These are phyloP conservation scores for Cyprinus carpio DNA, from an alignment of 2,113 vertebrate species.

Conservation along the genomic window DNA sequence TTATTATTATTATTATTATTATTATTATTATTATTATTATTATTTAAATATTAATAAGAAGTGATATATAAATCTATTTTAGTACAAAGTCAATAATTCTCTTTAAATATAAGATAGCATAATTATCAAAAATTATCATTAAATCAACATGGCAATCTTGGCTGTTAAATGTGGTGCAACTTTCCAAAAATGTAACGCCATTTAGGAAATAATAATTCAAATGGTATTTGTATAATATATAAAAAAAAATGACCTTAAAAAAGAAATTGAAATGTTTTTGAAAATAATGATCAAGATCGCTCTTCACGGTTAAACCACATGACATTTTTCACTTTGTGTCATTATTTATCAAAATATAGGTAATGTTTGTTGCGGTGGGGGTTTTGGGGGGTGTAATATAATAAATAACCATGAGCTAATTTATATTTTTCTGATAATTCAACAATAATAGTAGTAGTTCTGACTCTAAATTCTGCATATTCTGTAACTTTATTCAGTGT, in stretches of 20 bases:
- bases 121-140: neutral
- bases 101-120: neutral
- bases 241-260: neutral
- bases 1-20: no score
- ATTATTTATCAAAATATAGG: neutral
- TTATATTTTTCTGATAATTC: neutral
- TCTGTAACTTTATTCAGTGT: no score
- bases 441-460: neutral
- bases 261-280: no score
- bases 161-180: neutral
- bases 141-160: neutral
- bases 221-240: neutral
- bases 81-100: neutral
- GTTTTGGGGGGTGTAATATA: rapidly evolving
- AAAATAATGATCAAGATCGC: neutral
- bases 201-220: neutral
- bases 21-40: no score
- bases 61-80: no score
- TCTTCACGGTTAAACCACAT: neutral
- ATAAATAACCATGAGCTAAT: neutral
- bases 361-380: no score
- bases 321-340: neutral
- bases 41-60: no score
- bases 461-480: neutral
- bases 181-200: neutral